These are phyloP conservation scores for Cryptotermes secundus DNA, from an alignment of 1,140 invertebrate species.

Conservation along the genomic window DNA sequence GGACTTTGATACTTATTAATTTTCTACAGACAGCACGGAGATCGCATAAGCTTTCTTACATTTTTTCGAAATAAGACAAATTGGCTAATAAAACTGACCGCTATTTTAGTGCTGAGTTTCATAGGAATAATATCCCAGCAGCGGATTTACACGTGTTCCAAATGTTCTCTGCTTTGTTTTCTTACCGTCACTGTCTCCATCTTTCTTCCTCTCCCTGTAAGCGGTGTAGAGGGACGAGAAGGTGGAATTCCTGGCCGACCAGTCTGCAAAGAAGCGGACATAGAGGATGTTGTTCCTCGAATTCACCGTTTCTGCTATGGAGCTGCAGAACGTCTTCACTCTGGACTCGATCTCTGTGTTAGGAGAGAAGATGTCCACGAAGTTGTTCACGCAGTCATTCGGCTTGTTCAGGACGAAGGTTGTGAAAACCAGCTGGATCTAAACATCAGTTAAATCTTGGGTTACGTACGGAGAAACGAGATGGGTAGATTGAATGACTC, in stretches of 20 bases:
- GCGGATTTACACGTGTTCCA: too few relatives aligned
- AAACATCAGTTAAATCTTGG: conserved; percentile 35
- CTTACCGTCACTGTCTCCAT: neutral
- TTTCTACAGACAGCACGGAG: too few relatives aligned
- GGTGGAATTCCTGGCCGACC: conserved; percentile 61
- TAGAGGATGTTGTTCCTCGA: conserved; percentile 63
- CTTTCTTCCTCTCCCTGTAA: conserved; percentile 57
- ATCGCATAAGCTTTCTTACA: too few relatives aligned
- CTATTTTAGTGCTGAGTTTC: too few relatives aligned
- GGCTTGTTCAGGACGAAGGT: conserved; percentile 68
- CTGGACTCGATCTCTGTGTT: conserved; percentile 61
- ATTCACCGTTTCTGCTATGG: conserved; percentile 68
- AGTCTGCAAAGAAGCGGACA: conserved; percentile 68
- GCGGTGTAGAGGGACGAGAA: conserved; percentile 75
- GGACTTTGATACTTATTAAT: too few relatives aligned
- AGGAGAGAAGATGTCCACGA: conserved; percentile 72
- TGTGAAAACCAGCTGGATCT: conserved; percentile 74
- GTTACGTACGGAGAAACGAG: too few relatives aligned
- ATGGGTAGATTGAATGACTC: too few relatives aligned
- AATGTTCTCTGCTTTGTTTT: neutral
- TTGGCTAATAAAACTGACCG: too few relatives aligned
- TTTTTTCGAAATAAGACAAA: too few relatives aligned
- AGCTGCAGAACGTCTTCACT: conserved; percentile 74
- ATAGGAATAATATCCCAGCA: too few relatives aligned
- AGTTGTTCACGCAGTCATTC: conserved; percentile 82